Base-by-base conservation (phyloP, 2,888 invertebrate species). In the Esperia sulphurella region DNA sequence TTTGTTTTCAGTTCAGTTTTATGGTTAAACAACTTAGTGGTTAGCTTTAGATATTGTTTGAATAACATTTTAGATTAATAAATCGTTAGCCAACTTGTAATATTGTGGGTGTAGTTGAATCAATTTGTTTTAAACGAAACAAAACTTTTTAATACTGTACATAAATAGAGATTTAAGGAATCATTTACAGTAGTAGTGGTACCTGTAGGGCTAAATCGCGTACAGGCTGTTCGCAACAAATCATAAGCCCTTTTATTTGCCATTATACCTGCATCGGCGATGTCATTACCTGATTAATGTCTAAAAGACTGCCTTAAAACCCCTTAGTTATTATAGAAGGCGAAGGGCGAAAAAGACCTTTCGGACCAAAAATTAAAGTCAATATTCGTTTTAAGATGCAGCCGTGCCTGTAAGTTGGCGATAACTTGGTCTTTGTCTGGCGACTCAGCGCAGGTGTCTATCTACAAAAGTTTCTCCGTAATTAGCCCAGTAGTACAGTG, bases 341-440 rank as follows among this genome's bases (percentile, higher is more conserved):
- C 42, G 57, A 55, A 55, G 58, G 46, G 50, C 58, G 53, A 79
- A 80, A 79, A 67, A 46, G 50, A 48, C 53, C 68, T 61, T 75
- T 79, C 58, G 44, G 48, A 49, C 50, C 38, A 50, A 46, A 54
- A 47, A 50, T 53, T 72, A 78, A 69, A 72, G 79, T 73, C 66
- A 70, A 68, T 63, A 71, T 74, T 85, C 55, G 66, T 54, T 51
- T 61, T 63, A 58, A 62, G 48, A 45, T 46, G 56, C 53, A 58
- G 56, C 53, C 57, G 64, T 61, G 85, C 72, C 88, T 88, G 88
- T 71, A 71, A 83, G 79, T 68, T 77, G 79, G 83, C 73, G 89
- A 89, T 89, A 88, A 89, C 76, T 86, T 72, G 75, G 76, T 79
- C 86, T 84, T 89, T 88, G 89, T 89, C 82, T 83, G 79, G 77